phyloP scores from a whole-genome alignment of 2,797 vertebrate species.

The Lepidocolaptes lacrymiger region DNA sequence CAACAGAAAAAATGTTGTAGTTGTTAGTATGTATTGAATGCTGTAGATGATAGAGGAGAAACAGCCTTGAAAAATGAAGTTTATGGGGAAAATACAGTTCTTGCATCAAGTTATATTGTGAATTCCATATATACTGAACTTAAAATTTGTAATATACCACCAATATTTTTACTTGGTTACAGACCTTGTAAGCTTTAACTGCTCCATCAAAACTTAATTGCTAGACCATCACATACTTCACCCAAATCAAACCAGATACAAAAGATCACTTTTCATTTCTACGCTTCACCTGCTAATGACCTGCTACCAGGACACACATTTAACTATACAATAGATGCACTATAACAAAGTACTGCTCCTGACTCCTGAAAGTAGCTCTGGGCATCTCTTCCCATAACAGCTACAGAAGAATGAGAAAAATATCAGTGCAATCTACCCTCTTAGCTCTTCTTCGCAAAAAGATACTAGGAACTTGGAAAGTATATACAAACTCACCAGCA shows the following conservation, averaged over 20 bases:
- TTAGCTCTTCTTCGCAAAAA: background rate
- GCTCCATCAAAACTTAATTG: background rate
- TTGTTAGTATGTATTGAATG: background rate
- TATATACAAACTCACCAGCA: background rate
- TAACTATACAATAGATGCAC: background rate
- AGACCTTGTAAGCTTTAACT: background rate
- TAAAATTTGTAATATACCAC: background rate
- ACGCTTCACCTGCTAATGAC: background rate
- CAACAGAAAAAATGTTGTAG: background rate
- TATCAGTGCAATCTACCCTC: background rate
- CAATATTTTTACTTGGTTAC: background rate
- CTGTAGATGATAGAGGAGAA: background rate
- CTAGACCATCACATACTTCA: background rate
- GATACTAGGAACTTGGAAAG: background rate
- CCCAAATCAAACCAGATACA: background rate
- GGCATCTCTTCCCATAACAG: background rate
- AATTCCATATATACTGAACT: background rate
- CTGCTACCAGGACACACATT: background rate
- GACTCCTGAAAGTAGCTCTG: background rate
- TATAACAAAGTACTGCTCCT: background rate
- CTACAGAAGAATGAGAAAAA: background rate
- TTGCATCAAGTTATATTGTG: background rate
- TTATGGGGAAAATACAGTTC: background rate
- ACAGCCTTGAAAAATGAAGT: background rate
- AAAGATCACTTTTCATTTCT: background rate